phyloP scores from a whole-genome alignment of 2,113 vertebrate species.

The Chionomys nivalis region DNA sequence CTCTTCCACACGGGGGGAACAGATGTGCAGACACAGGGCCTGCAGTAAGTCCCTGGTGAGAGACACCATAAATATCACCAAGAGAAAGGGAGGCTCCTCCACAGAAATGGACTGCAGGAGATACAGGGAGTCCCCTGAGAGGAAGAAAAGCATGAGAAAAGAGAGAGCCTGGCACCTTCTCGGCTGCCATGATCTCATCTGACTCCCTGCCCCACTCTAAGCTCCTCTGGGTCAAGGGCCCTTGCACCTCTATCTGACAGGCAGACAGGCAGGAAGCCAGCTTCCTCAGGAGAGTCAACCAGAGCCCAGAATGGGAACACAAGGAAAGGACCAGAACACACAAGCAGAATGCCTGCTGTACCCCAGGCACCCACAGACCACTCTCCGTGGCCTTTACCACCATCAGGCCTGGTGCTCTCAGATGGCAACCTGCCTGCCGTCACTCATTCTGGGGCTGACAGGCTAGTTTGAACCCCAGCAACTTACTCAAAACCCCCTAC shows the following conservation, averaged over 20 bases:
- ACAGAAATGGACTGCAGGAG: not conserved
- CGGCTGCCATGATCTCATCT: no score
- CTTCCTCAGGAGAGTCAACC: not conserved
- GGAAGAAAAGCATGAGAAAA: not conserved
- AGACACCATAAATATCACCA: not conserved
- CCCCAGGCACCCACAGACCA: accelerated
- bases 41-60: not conserved
- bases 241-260: not conserved
- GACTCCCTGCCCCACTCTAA: not conserved
- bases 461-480: not conserved
- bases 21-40: not conserved
- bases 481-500: not conserved
- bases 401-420: not conserved
- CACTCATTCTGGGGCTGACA: not conserved
- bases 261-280: accelerated
- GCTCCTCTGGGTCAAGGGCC: not conserved
- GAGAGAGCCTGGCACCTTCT: accelerated
- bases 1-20: not conserved
- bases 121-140: not conserved
- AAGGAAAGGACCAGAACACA: not conserved
- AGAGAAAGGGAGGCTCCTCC: not conserved
- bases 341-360: accelerated
- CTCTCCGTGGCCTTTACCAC: not conserved
- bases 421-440: not conserved
- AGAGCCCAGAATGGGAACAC: not conserved